Conservation (phyloP, 2,888 invertebrate species). For the Spialia ferax region DNA sequence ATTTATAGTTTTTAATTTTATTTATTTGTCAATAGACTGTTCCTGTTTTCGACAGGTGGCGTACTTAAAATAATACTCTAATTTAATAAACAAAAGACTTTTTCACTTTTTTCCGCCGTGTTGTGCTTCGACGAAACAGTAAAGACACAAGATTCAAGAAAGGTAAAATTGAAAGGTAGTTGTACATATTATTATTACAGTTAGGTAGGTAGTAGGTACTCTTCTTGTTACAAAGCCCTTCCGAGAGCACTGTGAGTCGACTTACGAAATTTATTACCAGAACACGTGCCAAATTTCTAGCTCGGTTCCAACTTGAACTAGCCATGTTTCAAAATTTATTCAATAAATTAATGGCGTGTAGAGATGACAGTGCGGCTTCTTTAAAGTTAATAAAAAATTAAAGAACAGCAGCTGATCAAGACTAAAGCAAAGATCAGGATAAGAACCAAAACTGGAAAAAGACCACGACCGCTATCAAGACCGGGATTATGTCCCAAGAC, state of each 20-base stretch:
- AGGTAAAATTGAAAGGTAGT: background rate
- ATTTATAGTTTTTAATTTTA: too few species aligned
- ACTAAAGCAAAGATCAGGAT: too few species aligned
- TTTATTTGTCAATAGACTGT: too few species aligned
- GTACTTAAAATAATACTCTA: too few species aligned
- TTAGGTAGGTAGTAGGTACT: background rate
- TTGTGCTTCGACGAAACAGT: too few species aligned
- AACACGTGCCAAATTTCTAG: constrained; percentile 34
- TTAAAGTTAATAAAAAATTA: too few species aligned
- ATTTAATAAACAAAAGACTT: background rate
- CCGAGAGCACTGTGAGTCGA: constrained; percentile 20
- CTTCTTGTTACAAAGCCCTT: constrained; percentile 16
- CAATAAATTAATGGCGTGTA: background rate
- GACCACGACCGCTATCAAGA: too few species aligned
- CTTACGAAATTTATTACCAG: constrained; percentile 28
- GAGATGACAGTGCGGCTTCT: too few species aligned
- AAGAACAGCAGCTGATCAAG: too few species aligned
- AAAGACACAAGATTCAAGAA: background rate
- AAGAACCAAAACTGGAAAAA: too few species aligned
- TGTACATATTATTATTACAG: background rate
- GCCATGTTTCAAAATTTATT: background rate
- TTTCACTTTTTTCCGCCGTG: background rate
- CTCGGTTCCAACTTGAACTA: constrained; percentile 18
- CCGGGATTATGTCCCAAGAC: too few species aligned
- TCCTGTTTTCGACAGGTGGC: too few species aligned